phyloP scores from a whole-genome alignment of 2,113 vertebrate genomes.

The Calidris pygmaea region DNA sequence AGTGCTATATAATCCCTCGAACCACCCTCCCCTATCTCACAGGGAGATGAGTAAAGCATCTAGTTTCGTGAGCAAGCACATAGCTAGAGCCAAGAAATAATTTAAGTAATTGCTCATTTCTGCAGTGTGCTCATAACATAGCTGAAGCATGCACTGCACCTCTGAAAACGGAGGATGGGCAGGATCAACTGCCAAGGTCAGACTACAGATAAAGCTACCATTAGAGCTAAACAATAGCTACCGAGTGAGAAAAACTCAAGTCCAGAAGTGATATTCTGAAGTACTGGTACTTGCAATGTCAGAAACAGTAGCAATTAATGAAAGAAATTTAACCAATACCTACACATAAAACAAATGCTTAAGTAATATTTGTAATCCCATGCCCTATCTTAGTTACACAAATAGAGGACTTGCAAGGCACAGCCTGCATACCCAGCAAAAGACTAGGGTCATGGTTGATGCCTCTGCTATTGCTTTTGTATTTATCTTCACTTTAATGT shows the following conservation, averaged over 20 bases:
- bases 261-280: not conserved
- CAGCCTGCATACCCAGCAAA: not conserved
- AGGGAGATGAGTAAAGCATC: slow-evolving; percentile 33
- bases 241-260: not conserved
- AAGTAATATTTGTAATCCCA: not conserved
- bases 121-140: not conserved
- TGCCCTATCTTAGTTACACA: not conserved
- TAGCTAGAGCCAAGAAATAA: slow-evolving; percentile 6
- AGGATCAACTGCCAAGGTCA: not conserved
- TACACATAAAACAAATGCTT: not conserved
- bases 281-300: not conserved
- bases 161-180: not conserved
- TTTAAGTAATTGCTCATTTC: slow-evolving; percentile 21
- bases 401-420: not conserved
- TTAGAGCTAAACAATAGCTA: not conserved
- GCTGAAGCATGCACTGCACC: not conserved
- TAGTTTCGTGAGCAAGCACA: not conserved
- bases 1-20: not conserved
- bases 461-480: not conserved
- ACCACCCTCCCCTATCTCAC: slow-evolving; percentile 9
- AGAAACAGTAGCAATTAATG: not conserved
- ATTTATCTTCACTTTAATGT: not conserved
- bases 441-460: not conserved
- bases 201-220: not conserved
- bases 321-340: not conserved